phyloP scores from a whole-genome alignment of 1,140 invertebrate genomes.

The Drosophila pseudoananassae region DNA sequence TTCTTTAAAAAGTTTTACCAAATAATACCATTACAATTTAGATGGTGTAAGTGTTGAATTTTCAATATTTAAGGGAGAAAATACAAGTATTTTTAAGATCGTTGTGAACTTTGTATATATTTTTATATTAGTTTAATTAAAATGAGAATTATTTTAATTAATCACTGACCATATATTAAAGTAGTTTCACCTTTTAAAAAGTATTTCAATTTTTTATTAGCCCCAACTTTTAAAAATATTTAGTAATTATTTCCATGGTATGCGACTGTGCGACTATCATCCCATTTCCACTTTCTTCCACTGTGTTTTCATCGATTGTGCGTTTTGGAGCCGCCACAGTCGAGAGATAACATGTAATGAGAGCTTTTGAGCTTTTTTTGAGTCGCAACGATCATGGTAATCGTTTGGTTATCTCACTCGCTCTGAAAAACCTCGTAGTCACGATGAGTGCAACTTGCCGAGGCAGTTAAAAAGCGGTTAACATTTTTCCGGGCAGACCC shows the following conservation, averaged over 20 bases:
- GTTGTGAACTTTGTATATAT: no score
- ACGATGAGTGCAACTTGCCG: conserved; percentile 29
- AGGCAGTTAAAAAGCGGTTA: conserved; percentile 10
- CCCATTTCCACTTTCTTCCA: not conserved
- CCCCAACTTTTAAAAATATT: no score
- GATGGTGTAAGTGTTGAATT: no score
- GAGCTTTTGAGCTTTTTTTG: conserved; percentile 17
- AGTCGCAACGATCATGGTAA: conserved; percentile 17
- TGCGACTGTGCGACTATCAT: not conserved
- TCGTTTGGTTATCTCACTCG: not conserved
- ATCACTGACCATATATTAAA: no score
- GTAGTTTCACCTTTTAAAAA: no score
- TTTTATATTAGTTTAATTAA: no score
- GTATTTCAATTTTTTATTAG: no score
- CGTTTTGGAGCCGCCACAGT: conserved; percentile 30
- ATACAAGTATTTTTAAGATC: no score
- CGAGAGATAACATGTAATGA: conserved; percentile 43
- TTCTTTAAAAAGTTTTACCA: no score
- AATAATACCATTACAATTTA: no score
- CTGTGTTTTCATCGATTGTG: conserved; percentile 15
- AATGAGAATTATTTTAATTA: no score
- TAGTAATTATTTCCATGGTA: not conserved
- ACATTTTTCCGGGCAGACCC: conserved; percentile 3
- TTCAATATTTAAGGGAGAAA: no score
- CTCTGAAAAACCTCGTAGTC: conserved; percentile 8